phyloP scores from a whole-genome alignment of 23 tunicate genomes.

The Styela clava region DNA sequence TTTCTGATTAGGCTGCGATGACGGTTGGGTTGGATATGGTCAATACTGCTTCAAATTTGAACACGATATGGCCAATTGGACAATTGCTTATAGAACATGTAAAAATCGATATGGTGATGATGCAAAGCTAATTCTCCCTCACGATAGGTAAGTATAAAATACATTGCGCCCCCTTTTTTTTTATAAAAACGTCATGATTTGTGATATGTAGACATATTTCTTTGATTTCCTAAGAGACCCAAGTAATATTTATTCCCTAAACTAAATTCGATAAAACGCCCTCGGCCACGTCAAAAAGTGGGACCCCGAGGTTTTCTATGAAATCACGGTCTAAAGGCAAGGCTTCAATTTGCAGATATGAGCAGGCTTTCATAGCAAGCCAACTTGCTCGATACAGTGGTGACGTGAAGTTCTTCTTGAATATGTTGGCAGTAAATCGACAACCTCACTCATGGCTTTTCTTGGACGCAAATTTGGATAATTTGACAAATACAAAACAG shows the following conservation, averaged over 20 bases:
- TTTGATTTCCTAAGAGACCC: not conserved
- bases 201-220: not conserved
- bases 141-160: conserved; percentile 63
- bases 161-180: conserved; percentile 2
- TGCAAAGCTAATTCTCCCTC: conserved; percentile 57
- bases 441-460: conserved; percentile 28
- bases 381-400: conserved; percentile 32
- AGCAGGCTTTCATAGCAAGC: conserved; percentile 68
- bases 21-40: conserved; percentile 63
- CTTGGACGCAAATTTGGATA: conserved; percentile 34
- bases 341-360: no score
- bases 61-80: conserved; percentile 61
- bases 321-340: no score
- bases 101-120: conserved; percentile 42
- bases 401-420: conserved; percentile 47
- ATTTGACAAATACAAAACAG: not conserved
- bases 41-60: conserved; percentile 53
- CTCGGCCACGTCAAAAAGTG: no score
- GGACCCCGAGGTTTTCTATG: no score
- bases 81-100: conserved; percentile 49
- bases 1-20: conserved; percentile 77
- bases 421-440: conserved; percentile 24
- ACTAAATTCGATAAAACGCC: no score
- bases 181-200: not conserved
- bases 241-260: not conserved